Conservation (phyloP, 2,113 vertebrate species). For the Oreochromis niloticus region DNA sequence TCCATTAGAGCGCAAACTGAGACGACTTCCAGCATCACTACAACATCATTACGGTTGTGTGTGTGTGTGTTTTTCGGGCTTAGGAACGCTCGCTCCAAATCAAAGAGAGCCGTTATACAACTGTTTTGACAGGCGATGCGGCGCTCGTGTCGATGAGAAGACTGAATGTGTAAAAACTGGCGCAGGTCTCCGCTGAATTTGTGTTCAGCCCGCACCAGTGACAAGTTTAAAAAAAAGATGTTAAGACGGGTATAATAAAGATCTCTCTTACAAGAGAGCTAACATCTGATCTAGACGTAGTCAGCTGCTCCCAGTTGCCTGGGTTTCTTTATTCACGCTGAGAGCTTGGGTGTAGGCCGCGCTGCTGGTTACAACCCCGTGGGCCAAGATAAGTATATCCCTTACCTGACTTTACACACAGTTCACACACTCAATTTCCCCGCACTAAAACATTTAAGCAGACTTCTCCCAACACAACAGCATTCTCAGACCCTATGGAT, state of each 20-base stretch:
- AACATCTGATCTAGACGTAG: neutral
- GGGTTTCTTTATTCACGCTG: neutral
- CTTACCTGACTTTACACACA: neutral
- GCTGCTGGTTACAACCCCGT: neutral
- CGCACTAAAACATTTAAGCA: neutral
- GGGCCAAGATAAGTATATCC: neutral
- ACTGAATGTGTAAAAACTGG: neutral
- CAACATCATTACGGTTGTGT: neutral
- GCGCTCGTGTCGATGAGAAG: neutral
- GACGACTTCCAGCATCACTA: neutral
- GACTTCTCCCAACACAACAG: neutral
- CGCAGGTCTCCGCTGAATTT: neutral
- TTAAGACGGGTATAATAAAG: neutral
- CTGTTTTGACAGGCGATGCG: neutral
- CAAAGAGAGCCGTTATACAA: neutral
- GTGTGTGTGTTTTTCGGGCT: rapidly evolving
- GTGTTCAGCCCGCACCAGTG: neutral
- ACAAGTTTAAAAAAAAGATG: neutral
- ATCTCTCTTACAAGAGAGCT: neutral
- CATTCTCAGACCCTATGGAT: neutral
- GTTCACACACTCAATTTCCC: neutral
- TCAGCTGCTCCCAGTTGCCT: neutral
- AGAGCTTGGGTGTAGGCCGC: neutral
- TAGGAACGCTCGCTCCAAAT: neutral
- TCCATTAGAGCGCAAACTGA: neutral